phyloP scores from a whole-genome alignment of 2,113 vertebrate species.

The Phrynocephalus versicolor region DNA sequence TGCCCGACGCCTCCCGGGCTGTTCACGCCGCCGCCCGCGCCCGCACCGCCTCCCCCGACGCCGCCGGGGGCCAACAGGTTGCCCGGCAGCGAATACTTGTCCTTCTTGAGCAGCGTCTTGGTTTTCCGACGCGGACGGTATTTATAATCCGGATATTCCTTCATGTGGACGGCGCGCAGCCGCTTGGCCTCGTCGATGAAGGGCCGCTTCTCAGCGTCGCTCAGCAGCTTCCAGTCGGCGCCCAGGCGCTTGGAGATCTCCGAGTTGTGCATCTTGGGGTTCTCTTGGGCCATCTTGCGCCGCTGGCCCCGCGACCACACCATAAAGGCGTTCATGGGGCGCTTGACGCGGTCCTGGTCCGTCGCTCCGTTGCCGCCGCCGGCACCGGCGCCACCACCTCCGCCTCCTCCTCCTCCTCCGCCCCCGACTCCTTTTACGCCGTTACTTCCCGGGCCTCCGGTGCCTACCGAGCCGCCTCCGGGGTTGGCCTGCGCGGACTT shows the following conservation, averaged over 20 bases:
- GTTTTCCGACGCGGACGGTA: conserved; percentile 98
- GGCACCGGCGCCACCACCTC: background rate
- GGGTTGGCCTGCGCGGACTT: conserved; percentile 83
- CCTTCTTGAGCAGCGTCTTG: conserved; percentile 98
- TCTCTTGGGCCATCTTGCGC: conserved; percentile 97
- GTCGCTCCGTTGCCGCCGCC: conserved; percentile 58
- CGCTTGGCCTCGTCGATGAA: conserved; percentile 99
- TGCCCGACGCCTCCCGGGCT: conserved; percentile 90
- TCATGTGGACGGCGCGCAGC: conserved; percentile 97
- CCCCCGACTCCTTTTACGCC: conserved; percentile 46
- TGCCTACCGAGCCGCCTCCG: conserved; percentile 66
- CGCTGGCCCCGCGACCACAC: conserved; percentile 97
- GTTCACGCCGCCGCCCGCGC: conserved; percentile 79
- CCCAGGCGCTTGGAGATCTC: conserved; percentile 98
- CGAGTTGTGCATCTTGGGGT: conserved; percentile 99
- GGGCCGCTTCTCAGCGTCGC: conserved; percentile 94
- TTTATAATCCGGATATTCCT: conserved; percentile 99
- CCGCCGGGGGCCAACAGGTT: conserved; percentile 86
- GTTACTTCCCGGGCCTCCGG: conserved; percentile 37
- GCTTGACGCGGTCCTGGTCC: conserved; percentile 94
- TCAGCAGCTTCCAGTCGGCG: conserved; percentile 97
- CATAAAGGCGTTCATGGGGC: conserved; percentile 99
- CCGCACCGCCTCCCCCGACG: conserved; percentile 58
- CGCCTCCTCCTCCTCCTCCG: conserved; percentile 58
- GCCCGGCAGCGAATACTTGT: conserved; percentile 94